Evolutionary conservation across 2,888 invertebrate species (phyloP), one percentile per base, ranked within the genome.

Genomic region (Watsonalla binaria): DNA sequence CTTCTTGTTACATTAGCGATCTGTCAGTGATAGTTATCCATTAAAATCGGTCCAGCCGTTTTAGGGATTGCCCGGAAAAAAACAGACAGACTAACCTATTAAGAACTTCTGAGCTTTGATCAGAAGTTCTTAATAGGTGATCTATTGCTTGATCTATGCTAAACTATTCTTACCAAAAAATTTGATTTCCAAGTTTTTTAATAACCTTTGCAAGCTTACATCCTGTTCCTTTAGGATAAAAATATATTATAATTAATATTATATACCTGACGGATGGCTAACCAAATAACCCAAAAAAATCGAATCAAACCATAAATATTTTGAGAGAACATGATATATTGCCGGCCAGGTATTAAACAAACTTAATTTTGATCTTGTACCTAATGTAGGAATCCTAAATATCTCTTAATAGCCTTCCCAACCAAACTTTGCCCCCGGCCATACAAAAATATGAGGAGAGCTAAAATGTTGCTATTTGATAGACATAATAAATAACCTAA

Each of bases 271-370:
- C 14, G 11, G 37, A 48, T 11, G 35, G 14, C 37, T 9, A 5
- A 11, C 6, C 14, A 14, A 49, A 37, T 37, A 14, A 39, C 9
- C 14, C 13, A 49, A 49, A 49, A n/a, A 39, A 49, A 15, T 39
- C 6, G 15, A 37, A 49, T 39, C 15, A 11, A 49, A 6, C 0
- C 42, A 11, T 58, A 70, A 70, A 72, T 66, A 65, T 70, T 76
- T 61, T 65, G 68, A 70, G 62, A 58, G 60, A 57, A 61, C 61
- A 71, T 74, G 74, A 78, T 77, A 71, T 75, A 80, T 78, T 74
- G 62, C 58, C 66, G 66, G 61, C 54, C 58, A 66, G 66, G 73
- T 70, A 76, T 78, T 74, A 72, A 70, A 72, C 69, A 68, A 74
- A 72, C 67, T 68, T 67, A 67, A 73, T 76, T 72, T 70, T 65